Conservation (phyloP, 2,797 vertebrate genomes). For the Cuculus canorus region DNA sequence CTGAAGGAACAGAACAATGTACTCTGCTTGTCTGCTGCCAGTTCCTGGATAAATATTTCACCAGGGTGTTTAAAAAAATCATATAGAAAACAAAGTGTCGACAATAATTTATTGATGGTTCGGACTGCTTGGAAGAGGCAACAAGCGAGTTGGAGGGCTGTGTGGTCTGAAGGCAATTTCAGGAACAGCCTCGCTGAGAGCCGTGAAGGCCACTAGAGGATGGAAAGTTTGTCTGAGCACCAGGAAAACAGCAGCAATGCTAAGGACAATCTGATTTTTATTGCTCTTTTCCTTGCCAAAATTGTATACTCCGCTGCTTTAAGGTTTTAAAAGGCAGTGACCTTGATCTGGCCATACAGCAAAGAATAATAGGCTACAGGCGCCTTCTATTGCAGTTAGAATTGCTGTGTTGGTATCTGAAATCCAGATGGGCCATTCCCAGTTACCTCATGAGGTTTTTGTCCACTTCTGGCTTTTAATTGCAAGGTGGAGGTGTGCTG, state of each 20-base stretch:
- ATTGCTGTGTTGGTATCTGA: background rate
- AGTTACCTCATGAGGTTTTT: background rate
- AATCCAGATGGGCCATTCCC: background rate
- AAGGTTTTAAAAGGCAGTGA: background rate
- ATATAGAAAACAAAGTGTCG: background rate
- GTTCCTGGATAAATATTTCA: conserved; percentile 39
- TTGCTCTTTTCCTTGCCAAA: background rate
- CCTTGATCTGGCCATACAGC: background rate
- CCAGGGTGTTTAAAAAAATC: background rate
- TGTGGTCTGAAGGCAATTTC: background rate
- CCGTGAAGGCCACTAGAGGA: background rate
- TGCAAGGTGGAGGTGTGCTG: background rate
- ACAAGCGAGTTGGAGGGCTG: background rate
- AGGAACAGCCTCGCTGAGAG: background rate
- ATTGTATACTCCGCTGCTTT: background rate
- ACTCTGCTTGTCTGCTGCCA: background rate
- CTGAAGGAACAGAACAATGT: conserved; percentile 2
- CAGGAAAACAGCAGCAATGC: background rate
- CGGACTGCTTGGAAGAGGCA: background rate
- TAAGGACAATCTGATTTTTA: background rate
- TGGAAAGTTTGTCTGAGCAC: background rate
- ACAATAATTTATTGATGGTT: conserved; percentile 53
- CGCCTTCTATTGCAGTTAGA: background rate
- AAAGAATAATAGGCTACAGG: background rate
- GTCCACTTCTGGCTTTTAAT: background rate